These are phyloP conservation scores for Pachyrhynchus sulphureomaculatus DNA, from an alignment of 1,140 invertebrate species.

Conservation along the genomic window DNA sequence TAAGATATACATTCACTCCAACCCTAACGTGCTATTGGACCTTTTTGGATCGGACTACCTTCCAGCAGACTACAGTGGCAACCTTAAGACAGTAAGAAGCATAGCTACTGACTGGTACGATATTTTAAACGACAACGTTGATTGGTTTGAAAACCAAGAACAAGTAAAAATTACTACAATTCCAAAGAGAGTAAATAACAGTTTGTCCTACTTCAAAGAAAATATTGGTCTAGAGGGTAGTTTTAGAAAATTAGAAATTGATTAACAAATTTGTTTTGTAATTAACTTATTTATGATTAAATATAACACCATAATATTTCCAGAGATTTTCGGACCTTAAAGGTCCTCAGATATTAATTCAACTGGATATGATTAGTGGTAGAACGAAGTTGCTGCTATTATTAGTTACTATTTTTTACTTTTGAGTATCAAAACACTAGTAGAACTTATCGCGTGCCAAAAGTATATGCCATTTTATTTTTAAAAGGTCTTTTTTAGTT, in stretches of 20 bases:
- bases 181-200: conserved; percentile 14
- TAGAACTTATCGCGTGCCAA: no score
- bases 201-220: conserved; percentile 8
- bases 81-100: conserved; percentile 30
- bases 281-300: not conserved
- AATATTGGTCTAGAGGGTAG: conserved; percentile 30
- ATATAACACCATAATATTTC: no score
- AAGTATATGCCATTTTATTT: no score
- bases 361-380: no score
- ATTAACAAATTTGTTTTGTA: conserved; percentile 15
- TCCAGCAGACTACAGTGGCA: conserved; percentile 44
- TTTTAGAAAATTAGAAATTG: conserved; percentile 38
- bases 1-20: conserved; percentile 46
- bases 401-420: no score
- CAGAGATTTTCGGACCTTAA: no score
- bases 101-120: conserved; percentile 35
- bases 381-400: no score
- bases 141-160: conserved; percentile 40
- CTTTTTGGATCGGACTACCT: conserved; percentile 39
- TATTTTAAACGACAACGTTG: conserved; percentile 30
- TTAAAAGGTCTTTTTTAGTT: no score
- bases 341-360: no score
- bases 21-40: conserved; percentile 31
- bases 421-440: no score
- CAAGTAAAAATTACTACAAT: conserved; percentile 22